Conservation (phyloP, 1,140 invertebrate genomes). For the Mylabris phalerata region DNA sequence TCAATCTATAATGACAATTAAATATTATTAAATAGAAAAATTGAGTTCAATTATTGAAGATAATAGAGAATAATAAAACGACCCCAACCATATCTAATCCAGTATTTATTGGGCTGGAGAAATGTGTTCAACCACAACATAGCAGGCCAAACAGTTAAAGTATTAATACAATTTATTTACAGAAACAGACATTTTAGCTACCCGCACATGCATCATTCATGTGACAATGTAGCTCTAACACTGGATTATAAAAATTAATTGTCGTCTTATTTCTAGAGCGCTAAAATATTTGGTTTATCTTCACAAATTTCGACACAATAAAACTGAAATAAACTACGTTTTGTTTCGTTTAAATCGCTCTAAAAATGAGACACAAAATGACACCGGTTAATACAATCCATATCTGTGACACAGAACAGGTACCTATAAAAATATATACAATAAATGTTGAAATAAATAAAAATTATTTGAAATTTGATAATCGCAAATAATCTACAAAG, state of each 20-base stretch:
- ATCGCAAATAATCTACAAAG: background rate
- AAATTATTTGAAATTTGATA: background rate
- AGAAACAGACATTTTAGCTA: slow-evolving; percentile 34
- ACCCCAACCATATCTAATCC: slow-evolving; percentile 23
- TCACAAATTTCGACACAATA: slow-evolving; percentile 8
- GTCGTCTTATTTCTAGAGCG: slow-evolving; percentile 10
- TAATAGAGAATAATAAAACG: too few species aligned
- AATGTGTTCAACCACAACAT: slow-evolving; percentile 40
- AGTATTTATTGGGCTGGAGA: slow-evolving; percentile 40
- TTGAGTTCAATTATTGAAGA: too few species aligned
- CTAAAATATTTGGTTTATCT: background rate
- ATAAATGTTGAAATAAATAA: background rate
- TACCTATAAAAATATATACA: slow-evolving; percentile 35
- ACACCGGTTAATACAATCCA: slow-evolving; percentile 31
- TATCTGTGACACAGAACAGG: slow-evolving; percentile 37
- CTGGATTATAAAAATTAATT: slow-evolving; percentile 26
- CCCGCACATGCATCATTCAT: slow-evolving; percentile 31
- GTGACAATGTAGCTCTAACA: slow-evolving; percentile 36
- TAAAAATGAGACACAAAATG: slow-evolving; percentile 23
- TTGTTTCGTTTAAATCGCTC: background rate
- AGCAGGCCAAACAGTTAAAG: slow-evolving; percentile 40
- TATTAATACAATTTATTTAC: slow-evolving; percentile 41
- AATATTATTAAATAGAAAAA: too few species aligned
- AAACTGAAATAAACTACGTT: slow-evolving; percentile 7
- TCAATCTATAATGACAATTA: too few species aligned